Conservation (phyloP, 2,888 invertebrate species). For the Poecilus cupreus region DNA sequence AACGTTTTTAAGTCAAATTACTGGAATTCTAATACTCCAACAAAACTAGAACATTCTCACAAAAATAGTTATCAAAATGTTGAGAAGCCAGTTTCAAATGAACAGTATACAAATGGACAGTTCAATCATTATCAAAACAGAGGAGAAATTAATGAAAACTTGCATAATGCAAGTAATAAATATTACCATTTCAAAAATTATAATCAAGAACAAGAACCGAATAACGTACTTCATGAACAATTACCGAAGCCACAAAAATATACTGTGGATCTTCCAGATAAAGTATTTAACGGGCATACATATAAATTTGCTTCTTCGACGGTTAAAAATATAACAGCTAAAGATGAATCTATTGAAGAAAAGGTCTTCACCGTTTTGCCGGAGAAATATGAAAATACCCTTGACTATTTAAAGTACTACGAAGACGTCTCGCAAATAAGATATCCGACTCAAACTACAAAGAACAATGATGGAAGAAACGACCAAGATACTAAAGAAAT, state of each 20-base stretch:
- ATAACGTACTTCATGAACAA: not conserved
- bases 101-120: too few species aligned
- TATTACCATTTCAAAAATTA: not conserved
- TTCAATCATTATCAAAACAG: too few species aligned
- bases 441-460: not conserved
- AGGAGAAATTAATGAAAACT: not conserved
- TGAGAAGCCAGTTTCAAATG: not conserved
- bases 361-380: not conserved
- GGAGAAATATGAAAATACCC: not conserved
- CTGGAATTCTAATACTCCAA: not conserved
- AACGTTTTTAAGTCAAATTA: not conserved
- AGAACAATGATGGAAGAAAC: not conserved
- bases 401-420: not conserved
- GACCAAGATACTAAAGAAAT: not conserved
- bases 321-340: not conserved
- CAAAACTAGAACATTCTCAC: not conserved
- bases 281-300: not conserved
- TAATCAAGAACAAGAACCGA: not conserved
- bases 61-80: slow-evolving; percentile 3
- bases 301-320: not conserved
- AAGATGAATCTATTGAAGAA: not conserved
- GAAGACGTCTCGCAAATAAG: not conserved
- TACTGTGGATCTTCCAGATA: not conserved
- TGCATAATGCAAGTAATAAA: not conserved
- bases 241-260: not conserved